These are phyloP conservation scores for Spisula solida DNA, from an alignment of 2,888 invertebrate species.

Conservation along the genomic window DNA sequence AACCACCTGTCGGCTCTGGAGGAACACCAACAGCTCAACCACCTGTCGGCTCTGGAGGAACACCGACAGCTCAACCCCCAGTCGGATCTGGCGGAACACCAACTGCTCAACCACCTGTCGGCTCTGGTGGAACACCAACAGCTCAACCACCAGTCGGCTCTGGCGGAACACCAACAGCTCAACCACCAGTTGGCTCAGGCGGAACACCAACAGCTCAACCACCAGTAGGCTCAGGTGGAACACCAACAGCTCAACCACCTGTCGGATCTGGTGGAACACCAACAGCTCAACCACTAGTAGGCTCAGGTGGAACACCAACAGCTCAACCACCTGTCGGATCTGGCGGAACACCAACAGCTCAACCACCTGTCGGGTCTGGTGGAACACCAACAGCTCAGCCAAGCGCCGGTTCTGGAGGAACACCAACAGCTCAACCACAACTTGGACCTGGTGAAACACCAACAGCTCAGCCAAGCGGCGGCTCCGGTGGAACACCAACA, in stretches of 20 bases:
- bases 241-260: slow-evolving; percentile 64
- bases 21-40: slow-evolving; percentile 61
- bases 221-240: slow-evolving; percentile 35
- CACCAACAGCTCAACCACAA: slow-evolving; percentile 65
- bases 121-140: slow-evolving; percentile 58
- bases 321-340: slow-evolving; percentile 38
- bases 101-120: slow-evolving; percentile 57
- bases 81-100: slow-evolving; percentile 48
- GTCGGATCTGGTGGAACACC: slow-evolving; percentile 35
- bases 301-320: slow-evolving; percentile 51
- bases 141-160: slow-evolving; percentile 59
- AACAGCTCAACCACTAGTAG: slow-evolving; percentile 42
- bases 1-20: slow-evolving; percentile 51
- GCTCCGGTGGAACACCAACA: slow-evolving; percentile 53
- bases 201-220: slow-evolving; percentile 54
- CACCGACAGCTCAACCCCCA: slow-evolving; percentile 63
- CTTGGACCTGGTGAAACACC: slow-evolving; percentile 48
- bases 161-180: slow-evolving; percentile 58
- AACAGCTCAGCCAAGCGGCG: slow-evolving; percentile 54
- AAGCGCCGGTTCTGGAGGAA: slow-evolving; percentile 39
- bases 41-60: slow-evolving; percentile 42
- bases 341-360: slow-evolving; percentile 63
- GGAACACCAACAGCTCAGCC: slow-evolving; percentile 65
- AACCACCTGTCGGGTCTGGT: slow-evolving; percentile 46
- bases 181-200: slow-evolving; percentile 67